Evolutionary conservation across 1,140 invertebrate genomes (phyloP).

Genomic region (Calosoma granatense): DNA sequence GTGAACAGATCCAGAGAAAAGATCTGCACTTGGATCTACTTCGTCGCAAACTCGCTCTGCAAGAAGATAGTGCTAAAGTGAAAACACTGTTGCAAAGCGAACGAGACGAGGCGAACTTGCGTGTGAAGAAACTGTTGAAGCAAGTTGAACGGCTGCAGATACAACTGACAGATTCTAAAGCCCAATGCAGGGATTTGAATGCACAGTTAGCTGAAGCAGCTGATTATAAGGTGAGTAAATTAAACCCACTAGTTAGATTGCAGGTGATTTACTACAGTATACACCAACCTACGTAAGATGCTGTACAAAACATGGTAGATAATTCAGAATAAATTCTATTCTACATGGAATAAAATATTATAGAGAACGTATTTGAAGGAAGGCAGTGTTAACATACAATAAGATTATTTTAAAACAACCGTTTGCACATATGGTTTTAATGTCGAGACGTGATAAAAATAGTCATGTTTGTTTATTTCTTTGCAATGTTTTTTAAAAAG

Average conservation of each 20-base stretch:
- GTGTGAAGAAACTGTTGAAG: constrained; percentile 64
- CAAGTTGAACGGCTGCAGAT: constrained; percentile 63
- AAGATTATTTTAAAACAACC: too few relatives aligned
- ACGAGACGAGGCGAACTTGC: constrained; percentile 61
- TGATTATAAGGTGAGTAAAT: constrained; percentile 61
- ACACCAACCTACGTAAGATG: too few relatives aligned
- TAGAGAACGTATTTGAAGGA: too few relatives aligned
- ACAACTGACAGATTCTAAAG: constrained; percentile 60
- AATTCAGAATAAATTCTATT: not conserved
- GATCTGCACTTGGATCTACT: constrained; percentile 85
- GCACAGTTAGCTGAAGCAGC: constrained; percentile 68
- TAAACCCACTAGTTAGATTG: too few relatives aligned
- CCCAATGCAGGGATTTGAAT: constrained; percentile 63
- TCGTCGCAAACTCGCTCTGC: constrained; percentile 71
- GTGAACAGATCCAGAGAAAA: constrained; percentile 82
- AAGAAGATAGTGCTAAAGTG: constrained; percentile 62
- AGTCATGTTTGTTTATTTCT: too few relatives aligned
- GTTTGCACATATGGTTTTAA: too few relatives aligned
- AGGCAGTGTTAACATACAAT: too few relatives aligned
- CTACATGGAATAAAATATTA: not conserved
- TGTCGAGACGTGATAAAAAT: too few relatives aligned
- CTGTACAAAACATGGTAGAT: not conserved
- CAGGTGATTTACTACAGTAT: too few relatives aligned
- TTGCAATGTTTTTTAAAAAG: too few relatives aligned
- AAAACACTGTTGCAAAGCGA: constrained; percentile 52